Base-by-base conservation (phyloP, 1,140 invertebrate genomes). In the Doryteuthis pealeii region DNA sequence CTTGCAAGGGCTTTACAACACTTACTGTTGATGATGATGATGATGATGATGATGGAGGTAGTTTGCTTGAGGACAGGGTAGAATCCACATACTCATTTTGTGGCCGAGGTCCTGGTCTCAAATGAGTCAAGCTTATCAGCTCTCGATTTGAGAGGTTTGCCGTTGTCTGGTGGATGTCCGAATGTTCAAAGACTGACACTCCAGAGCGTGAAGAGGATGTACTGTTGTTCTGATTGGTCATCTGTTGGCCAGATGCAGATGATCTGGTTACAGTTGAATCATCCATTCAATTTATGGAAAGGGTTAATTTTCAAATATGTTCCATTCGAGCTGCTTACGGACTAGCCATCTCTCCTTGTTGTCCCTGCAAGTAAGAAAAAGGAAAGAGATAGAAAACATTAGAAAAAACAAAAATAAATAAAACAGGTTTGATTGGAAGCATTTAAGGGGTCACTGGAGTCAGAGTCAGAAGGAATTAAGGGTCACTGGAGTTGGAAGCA, bases 21-120 rank as follows among this genome's bases (percentile, higher is more conserved):
- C 28, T 35, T n/a, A 69, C 49, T 35, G 62, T 28, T 40, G 71
- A 30, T 54, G 70, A 28, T 54, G 71, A n/a, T 26, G 67, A 58
- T 67, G 33, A 35, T 15, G 35, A 33, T 35, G 71, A 26, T 45
- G 67, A 33, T 31, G 67, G 67, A n/a, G 68, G 40, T 71, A 72
- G 54, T 71, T 58, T 65, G 74, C 54, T 40, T 70, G 72, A 3
- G 6, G 80, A 75, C 40, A 79, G 78, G 22, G 83, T 83, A 45
- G 81, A 84, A 71, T 87, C 86, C 74, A 87, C 84, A 80, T 87
- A 87, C 49, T 87, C 85, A 80, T 87, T 87, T 71, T 80, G 80
- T 30, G 79, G 74, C 49, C 84, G 76, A 12, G 86, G 86, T 28
- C 84, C 78, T 30, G 81, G 78, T 32, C 83, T 74, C 32, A 84